Conservation (phyloP, 2,888 invertebrate genomes). For the Epinotia ramella region DNA sequence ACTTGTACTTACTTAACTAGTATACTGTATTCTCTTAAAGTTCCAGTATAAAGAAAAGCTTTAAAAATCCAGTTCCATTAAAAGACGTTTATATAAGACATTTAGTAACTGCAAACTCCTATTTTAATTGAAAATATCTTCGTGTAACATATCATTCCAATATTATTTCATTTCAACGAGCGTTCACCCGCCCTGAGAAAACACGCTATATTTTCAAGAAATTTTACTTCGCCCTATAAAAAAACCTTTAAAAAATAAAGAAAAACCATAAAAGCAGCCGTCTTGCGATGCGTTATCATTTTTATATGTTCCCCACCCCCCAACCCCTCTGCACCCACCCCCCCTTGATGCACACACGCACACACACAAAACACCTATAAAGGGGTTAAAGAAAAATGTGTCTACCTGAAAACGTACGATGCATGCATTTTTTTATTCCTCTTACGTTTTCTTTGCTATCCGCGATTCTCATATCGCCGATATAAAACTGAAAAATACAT, state of each 20-base stretch:
- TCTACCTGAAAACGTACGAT: constrained; percentile 85
- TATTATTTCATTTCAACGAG: constrained; percentile 17
- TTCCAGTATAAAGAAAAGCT: background rate
- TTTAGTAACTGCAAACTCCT: background rate
- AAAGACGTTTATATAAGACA: background rate
- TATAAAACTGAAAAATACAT: constrained; percentile 86
- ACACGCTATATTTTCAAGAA: constrained; percentile 34
- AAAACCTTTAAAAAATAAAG: constrained; percentile 83
- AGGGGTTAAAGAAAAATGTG: constrained; percentile 86
- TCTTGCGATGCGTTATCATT: constrained; percentile 86
- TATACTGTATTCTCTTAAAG: background rate
- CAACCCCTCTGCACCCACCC: constrained; percentile 65
- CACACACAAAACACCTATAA: constrained; percentile 75
- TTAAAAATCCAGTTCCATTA: background rate
- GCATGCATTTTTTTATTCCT: constrained; percentile 81
- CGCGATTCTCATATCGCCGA: constrained; percentile 85
- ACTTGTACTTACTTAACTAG: no score
- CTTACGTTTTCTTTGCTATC: constrained; percentile 84
- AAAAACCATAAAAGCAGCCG: constrained; percentile 85
- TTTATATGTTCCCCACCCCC: constrained; percentile 79
- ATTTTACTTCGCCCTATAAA: constrained; percentile 64
- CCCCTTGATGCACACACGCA: constrained; percentile 67
- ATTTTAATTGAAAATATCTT: constrained; percentile 2
- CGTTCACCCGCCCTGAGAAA: constrained; percentile 12
- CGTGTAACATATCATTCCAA: background rate